These are phyloP conservation scores for Venusia cambrica DNA, from an alignment of 2,888 invertebrate genomes.

Conservation along the genomic window DNA sequence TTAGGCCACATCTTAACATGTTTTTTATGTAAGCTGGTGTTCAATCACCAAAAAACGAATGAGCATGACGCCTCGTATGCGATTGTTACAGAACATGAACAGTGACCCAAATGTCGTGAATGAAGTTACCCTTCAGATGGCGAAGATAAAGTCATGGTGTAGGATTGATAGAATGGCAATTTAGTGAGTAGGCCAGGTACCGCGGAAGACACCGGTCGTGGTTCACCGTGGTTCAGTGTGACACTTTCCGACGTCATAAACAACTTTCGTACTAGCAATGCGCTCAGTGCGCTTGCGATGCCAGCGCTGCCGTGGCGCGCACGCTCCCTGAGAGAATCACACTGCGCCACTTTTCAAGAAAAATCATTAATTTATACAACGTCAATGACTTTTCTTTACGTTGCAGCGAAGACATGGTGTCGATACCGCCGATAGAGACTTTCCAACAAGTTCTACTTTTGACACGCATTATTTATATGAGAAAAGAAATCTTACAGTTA, in stretches of 20 bases:
- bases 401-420: slow-evolving; percentile 38
- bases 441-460: slow-evolving; percentile 36
- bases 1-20: no score
- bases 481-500: slow-evolving; percentile 31
- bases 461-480: slow-evolving; percentile 33
- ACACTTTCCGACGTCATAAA: slow-evolving; percentile 79
- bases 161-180: slow-evolving; percentile 78
- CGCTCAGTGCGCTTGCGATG: slow-evolving; percentile 45
- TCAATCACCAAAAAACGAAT: slow-evolving; percentile 43
- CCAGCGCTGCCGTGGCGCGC: slow-evolving; percentile 52
- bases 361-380: slow-evolving; percentile 58
- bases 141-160: slow-evolving; percentile 69
- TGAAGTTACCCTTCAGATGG: slow-evolving; percentile 56
- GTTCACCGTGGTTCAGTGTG: slow-evolving; percentile 80
- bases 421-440: slow-evolving; percentile 34
- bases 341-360: slow-evolving; percentile 68
- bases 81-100: slow-evolving; percentile 50
- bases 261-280: slow-evolving; percentile 81
- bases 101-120: slow-evolving; percentile 49
- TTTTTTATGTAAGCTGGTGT: no score
- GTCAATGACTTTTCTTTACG: slow-evolving; percentile 56
- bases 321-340: slow-evolving; percentile 49
- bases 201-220: slow-evolving; percentile 68
- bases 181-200: slow-evolving; percentile 76
- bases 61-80: slow-evolving; percentile 44